A percentile compares a stretch with the other conserved stretches of the same genome.
Evolutionary conservation across 2,113 vertebrate genomes (phyloP).

Genomic region (Parus major): DNA sequence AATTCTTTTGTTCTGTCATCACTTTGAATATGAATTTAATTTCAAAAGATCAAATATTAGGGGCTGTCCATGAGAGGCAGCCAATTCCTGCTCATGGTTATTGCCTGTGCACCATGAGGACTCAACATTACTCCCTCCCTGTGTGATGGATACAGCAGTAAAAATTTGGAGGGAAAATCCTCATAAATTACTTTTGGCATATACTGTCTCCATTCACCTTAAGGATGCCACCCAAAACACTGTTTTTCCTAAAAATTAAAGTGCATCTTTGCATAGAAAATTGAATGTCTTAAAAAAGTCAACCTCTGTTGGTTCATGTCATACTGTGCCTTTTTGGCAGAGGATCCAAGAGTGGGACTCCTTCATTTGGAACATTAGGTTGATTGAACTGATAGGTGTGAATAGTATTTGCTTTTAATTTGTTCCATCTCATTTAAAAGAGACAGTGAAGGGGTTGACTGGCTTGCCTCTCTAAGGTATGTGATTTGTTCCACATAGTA

Average conservation of each 20-base stretch:
- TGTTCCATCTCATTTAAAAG: neutral
- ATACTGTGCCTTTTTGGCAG: neutral
- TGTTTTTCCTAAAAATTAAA: neutral
- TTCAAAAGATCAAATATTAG: neutral
- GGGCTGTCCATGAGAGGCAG: neutral
- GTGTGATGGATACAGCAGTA: accelerated
- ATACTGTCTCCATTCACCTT: neutral
- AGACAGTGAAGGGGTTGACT: neutral
- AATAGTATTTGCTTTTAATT: neutral
- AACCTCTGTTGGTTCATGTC: neutral
- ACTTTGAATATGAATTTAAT: neutral
- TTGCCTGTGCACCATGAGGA: neutral
- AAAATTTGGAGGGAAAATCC: neutral
- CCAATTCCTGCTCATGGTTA: accelerated
- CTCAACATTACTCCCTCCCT: accelerated
- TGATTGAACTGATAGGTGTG: neutral
- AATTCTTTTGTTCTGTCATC: accelerated
- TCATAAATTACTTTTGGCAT: neutral
- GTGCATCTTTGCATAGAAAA: neutral
- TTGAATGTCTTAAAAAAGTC: neutral
- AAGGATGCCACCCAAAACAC: neutral
- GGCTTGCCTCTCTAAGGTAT: neutral
- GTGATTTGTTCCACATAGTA: neutral
- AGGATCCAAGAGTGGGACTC: neutral
- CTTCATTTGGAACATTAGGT: neutral